Evolutionary conservation across 2,888 invertebrate species (phyloP), one percentile per base, ranked within the genome.

Genomic region (Seira sanloemensis): DNA sequence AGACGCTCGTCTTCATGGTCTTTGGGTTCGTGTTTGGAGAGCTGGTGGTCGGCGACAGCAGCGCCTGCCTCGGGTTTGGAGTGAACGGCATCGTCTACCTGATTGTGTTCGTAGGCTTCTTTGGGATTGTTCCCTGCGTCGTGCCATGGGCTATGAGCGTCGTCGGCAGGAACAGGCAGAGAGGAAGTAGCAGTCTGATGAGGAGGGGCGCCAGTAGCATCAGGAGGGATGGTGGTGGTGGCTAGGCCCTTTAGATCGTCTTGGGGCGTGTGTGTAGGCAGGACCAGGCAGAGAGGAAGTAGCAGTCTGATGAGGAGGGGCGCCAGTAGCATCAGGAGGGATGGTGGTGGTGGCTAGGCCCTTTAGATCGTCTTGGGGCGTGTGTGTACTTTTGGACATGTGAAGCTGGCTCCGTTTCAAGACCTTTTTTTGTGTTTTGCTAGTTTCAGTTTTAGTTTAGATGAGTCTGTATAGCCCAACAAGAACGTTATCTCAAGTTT

Each of bases 1-100:
- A 89, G 65, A 84, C 88, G 1, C 74, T 72, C 0, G 23, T 86
- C 2, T 89, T 86, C 50, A 25, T 88, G 9, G 23, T 86, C 4
- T 81, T 75, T 16, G 87, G 88, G 12, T 78, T 80, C 27, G 67
- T 86, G 12, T 62, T 62, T 21, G 74, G 58, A 4, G 73, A 73
- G 26, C 24, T 19, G 0, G 25, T 73, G 0, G 23, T 12, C 1
- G 73, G 68, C n/a, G 21, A 62, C 7, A 23, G 62, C 4, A n/a
- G n/a, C n/a, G n/a, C n/a, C n/a, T 46, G 77, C 25, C 5, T 68
- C 0, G 26, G 50, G 5, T 1, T 75, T 0, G n/a, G 26, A 1
- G 18, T 73, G 9, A 23, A 62, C 19, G 27, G 73, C 2, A 25
- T 73, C 0, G 21, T 24, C 16, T 26, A 19, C 58, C 18, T 73